Evolutionary conservation across 2,113 vertebrate genomes (phyloP).

Genomic region (Oreochromis tanganicae): DNA sequence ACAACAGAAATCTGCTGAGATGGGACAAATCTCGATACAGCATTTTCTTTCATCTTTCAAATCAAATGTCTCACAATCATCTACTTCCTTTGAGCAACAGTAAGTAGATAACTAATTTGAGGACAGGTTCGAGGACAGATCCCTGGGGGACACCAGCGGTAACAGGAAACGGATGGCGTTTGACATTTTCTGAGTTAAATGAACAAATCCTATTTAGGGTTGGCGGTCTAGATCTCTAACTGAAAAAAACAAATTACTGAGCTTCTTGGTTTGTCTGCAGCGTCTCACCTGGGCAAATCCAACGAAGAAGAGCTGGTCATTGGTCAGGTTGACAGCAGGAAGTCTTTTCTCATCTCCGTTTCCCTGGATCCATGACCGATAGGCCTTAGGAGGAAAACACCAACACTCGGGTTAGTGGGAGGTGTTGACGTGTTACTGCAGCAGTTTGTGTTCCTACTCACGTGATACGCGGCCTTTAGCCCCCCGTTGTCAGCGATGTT

Average conservation of each 20-base stretch:
- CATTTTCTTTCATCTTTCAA: neutral
- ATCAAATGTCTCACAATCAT: neutral
- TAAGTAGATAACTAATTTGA: neutral
- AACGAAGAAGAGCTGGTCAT: conserved; percentile 95
- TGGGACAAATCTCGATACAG: neutral
- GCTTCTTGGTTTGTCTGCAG: neutral
- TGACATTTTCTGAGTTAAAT: neutral
- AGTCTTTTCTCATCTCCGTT: conserved; percentile 86
- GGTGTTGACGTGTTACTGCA: neutral
- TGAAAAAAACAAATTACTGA: no score
- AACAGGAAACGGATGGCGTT: neutral
- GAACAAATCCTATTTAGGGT: accelerated
- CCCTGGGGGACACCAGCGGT: neutral
- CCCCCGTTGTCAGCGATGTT: conserved; percentile 97
- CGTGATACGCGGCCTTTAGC: conserved; percentile 92
- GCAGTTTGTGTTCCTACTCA: conserved; percentile 57
- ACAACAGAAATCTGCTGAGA: neutral
- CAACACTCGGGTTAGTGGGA: neutral
- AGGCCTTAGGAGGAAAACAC: conserved; percentile 74
- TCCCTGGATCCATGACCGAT: conserved; percentile 81
- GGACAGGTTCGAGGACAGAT: neutral
- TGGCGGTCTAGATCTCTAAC: neutral
- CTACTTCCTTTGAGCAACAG: neutral
- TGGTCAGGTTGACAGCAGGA: conserved; percentile 89
- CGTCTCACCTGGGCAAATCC: conserved; percentile 91